A percentile compares a stretch with the other conserved stretches of the same genome.
Conservation (phyloP, 2,888 invertebrate species). For the Eilema sororculum region DNA sequence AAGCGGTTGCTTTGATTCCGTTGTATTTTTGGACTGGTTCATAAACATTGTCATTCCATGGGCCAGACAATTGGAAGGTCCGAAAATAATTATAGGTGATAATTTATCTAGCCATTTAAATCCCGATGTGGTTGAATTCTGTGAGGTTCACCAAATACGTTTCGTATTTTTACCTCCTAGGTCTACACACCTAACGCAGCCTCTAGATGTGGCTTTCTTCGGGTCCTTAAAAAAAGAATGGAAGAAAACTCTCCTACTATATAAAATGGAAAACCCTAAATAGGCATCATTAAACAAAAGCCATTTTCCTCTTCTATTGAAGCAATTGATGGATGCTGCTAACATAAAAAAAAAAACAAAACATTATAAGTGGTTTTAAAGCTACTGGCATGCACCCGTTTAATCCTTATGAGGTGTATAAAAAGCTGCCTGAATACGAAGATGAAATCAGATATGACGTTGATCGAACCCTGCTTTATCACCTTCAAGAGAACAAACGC, state of each 20-base stretch:
- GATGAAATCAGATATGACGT: too few relatives aligned
- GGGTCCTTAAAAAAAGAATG: constrained; percentile 17
- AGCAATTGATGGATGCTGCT: too few relatives aligned
- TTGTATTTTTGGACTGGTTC: constrained; percentile 53
- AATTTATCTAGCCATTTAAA: constrained; percentile 32
- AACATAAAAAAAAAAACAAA: too few relatives aligned
- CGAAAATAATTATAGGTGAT: constrained; percentile 33
- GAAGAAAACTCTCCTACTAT: constrained; percentile 12
- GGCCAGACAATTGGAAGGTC: neutral
- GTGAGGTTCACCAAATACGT: constrained; percentile 21
- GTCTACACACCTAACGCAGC: constrained; percentile 25
- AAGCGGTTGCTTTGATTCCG: constrained; percentile 63
- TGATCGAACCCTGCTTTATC: too few relatives aligned
- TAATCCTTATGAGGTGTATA: too few relatives aligned
- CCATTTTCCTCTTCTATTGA: constrained; percentile 13
- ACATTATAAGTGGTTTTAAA: too few relatives aligned
- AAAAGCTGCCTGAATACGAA: too few relatives aligned
- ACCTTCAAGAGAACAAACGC: too few relatives aligned
- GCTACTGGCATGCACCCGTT: too few relatives aligned
- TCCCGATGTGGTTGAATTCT: constrained; percentile 22
- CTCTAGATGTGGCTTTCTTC: constrained; percentile 21
- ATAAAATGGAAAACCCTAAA: constrained; percentile 18
- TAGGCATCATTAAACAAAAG: constrained; percentile 19
- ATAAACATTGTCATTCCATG: constrained; percentile 14
- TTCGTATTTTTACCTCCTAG: constrained; percentile 28